A percentile compares a stretch with the other conserved stretches of the same genome.
phyloP scores from a whole-genome alignment of 2,888 invertebrate genomes.

The Netelia fuscicornis region DNA sequence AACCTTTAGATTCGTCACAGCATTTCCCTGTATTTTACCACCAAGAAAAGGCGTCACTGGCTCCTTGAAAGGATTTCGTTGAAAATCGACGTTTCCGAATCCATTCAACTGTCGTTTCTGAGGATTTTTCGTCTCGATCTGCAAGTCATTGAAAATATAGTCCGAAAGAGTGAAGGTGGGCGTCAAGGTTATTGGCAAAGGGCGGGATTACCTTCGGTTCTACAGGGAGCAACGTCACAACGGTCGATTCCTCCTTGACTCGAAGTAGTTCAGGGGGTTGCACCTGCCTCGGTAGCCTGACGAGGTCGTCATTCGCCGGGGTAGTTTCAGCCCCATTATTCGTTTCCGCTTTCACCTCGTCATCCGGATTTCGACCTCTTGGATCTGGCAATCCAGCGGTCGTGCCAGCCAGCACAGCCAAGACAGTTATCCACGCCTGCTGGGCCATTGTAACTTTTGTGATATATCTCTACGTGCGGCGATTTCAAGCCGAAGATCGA shows the following conservation, averaged over 20 bases:
- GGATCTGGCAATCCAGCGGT: constrained; percentile 73
- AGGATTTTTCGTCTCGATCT: constrained; percentile 68
- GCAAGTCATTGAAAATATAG: constrained; percentile 3
- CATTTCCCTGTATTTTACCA: constrained; percentile 31
- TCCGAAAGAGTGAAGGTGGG: background rate
- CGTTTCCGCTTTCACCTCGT: constrained; percentile 49
- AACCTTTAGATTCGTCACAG: constrained; percentile 55
- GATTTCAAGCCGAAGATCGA: constrained; percentile 30
- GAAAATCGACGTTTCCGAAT: constrained; percentile 63
- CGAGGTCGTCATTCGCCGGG: constrained; percentile 55
- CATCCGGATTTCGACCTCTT: constrained; percentile 70
- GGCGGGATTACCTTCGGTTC: background rate
- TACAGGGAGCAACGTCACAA: background rate
- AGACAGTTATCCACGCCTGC: constrained; percentile 77
- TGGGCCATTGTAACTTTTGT: constrained; percentile 27
- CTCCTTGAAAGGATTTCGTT: constrained; percentile 24
- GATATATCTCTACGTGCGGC: constrained; percentile 5
- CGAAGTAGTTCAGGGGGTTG: constrained; percentile 66
- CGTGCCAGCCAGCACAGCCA: constrained; percentile 74
- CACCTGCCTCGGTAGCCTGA: constrained; percentile 70
- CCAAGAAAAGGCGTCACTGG: constrained; percentile 39
- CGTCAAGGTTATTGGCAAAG: background rate
- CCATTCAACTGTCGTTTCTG: constrained; percentile 76
- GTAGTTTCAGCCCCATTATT: constrained; percentile 13
- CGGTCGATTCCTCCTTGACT: background rate